Conservation (phyloP, 2,888 invertebrate species). For the Microlaimidae sp. region DNA sequence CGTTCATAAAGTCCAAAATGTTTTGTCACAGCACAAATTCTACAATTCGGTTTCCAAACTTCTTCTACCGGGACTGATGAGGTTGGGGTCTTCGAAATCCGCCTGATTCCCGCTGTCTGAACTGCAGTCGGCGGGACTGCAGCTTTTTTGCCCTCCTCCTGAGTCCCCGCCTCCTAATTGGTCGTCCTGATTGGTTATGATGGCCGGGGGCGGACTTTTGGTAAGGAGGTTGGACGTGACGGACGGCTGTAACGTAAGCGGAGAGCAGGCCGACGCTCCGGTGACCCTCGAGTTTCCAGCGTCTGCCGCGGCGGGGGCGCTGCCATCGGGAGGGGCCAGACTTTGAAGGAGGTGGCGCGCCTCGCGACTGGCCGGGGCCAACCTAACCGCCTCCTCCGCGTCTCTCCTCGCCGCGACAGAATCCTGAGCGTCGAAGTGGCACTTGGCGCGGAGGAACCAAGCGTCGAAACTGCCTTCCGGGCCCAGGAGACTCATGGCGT, state of each 20-base stretch:
- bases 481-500: conserved; percentile 15
- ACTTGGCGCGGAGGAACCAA: conserved; percentile 20
- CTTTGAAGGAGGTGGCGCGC: conserved; percentile 17
- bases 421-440: conserved; percentile 19
- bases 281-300: background rate
- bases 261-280: background rate
- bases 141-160: background rate
- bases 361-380: conserved; percentile 18
- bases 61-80: background rate
- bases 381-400: conserved; percentile 17
- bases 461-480: conserved; percentile 18
- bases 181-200: background rate
- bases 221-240: background rate
- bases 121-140: conserved; percentile 6
- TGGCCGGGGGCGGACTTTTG: too few relatives aligned
- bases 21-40: too few relatives aligned
- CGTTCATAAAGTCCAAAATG: too few relatives aligned
- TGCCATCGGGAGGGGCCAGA: conserved; percentile 4
- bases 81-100: conserved; percentile 4
- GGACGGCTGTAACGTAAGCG: too few relatives aligned
- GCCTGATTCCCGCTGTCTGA: conserved; percentile 3
- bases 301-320: background rate
- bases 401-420: conserved; percentile 17
- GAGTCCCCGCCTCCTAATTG: conserved; percentile 1
- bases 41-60: background rate